Conservation (phyloP, 1,140 invertebrate genomes). For the Ptiloglossa arizonensis region DNA sequence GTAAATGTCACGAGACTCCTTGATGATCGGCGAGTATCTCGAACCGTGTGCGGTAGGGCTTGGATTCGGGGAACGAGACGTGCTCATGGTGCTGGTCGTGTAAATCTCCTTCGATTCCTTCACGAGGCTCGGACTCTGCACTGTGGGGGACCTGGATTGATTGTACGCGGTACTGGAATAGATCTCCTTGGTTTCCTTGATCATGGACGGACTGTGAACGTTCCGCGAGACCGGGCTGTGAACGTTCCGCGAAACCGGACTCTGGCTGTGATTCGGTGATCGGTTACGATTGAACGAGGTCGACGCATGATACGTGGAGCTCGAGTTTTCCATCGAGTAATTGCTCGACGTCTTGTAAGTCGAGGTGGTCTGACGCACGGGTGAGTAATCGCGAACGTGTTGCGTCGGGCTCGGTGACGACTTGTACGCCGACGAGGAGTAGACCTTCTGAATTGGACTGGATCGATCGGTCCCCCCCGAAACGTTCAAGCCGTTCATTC, state of each 20-base stretch:
- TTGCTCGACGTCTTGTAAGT: constrained; percentile 70
- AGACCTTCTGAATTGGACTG: constrained; percentile 70
- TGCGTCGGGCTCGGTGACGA: constrained; percentile 72
- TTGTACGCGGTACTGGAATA: constrained; percentile 73
- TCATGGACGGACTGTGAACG: constrained; percentile 76
- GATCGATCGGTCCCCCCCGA: constrained; percentile 54
- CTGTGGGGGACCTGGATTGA: constrained; percentile 74
- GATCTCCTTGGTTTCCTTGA: constrained; percentile 76
- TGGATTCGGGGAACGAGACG: constrained; percentile 74
- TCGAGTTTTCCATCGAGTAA: constrained; percentile 70
- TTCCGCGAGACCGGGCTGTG: constrained; percentile 59
- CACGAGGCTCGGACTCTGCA: constrained; percentile 71
- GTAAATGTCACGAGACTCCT: constrained; percentile 77
- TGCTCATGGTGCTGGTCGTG: constrained; percentile 65
- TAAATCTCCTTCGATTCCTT: constrained; percentile 77
- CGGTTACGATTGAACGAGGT: constrained; percentile 68
- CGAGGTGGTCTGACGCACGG: constrained; percentile 57
- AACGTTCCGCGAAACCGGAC: constrained; percentile 60
- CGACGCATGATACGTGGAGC: constrained; percentile 62
- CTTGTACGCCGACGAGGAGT: constrained; percentile 72
- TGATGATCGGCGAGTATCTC: constrained; percentile 73
- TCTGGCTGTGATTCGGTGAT: constrained; percentile 64
- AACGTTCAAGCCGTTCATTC: constrained; percentile 77
- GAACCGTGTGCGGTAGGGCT: constrained; percentile 59
- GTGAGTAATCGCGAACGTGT: constrained; percentile 68